Conservation (phyloP, 1,140 invertebrate species). For the Lasioglossum baleicum region DNA sequence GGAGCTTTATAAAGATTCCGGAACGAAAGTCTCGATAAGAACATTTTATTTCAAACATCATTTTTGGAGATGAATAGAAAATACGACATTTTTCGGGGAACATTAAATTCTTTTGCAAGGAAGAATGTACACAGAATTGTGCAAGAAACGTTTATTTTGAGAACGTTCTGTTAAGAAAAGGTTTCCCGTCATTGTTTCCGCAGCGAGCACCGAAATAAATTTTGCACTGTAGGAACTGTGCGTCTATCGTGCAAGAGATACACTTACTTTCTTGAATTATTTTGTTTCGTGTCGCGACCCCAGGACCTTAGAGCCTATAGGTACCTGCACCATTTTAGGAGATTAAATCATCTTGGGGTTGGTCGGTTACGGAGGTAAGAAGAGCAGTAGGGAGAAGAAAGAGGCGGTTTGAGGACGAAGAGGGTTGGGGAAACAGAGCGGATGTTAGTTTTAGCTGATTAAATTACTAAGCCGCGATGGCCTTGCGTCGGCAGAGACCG, state of each 20-base stretch:
- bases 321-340: slow-evolving; percentile 75
- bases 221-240: not conserved
- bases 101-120: too few relatives aligned
- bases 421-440: slow-evolving; percentile 66
- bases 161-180: not conserved
- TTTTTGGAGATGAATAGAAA: too few relatives aligned
- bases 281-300: slow-evolving; percentile 69
- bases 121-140: too few relatives aligned
- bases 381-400: slow-evolving; percentile 63
- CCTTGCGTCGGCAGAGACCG: slow-evolving; percentile 74
- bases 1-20: too few relatives aligned
- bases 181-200: not conserved
- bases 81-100: too few relatives aligned
- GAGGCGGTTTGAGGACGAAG: slow-evolving; percentile 59
- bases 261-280: slow-evolving; percentile 71
- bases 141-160: too few relatives aligned
- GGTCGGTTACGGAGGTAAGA: slow-evolving; percentile 70
- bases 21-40: too few relatives aligned
- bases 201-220: not conserved
- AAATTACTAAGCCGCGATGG: slow-evolving; percentile 78
- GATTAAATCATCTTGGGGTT: slow-evolving; percentile 78
- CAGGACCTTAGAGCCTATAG: slow-evolving; percentile 70
- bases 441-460: slow-evolving; percentile 81
- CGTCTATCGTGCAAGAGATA: slow-evolving; percentile 18
- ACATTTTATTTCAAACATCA: too few relatives aligned